Conservation (phyloP, 2,113 vertebrate species). For the Boleophthalmus pectinirostris region DNA sequence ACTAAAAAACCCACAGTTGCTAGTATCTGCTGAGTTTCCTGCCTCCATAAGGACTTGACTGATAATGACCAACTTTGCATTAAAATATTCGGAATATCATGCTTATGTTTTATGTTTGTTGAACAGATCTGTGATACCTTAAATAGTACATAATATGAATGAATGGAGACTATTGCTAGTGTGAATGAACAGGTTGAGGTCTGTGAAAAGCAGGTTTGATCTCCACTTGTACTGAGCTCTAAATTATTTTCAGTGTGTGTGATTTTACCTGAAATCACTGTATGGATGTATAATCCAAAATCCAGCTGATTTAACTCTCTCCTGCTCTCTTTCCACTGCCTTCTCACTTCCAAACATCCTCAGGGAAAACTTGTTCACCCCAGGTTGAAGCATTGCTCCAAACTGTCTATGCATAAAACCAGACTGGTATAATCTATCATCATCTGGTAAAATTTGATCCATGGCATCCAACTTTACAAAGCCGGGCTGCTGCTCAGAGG, state of each 20-base stretch:
- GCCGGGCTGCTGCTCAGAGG: slow-evolving; percentile 76
- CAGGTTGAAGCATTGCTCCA: slow-evolving; percentile 96
- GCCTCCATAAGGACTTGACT: too few relatives aligned
- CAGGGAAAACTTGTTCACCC: slow-evolving; percentile 99
- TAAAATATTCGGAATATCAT: not conserved
- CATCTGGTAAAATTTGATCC: slow-evolving; percentile 91
- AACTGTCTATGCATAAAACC: slow-evolving; percentile 98
- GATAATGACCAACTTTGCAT: too few relatives aligned
- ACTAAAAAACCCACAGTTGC: not conserved
- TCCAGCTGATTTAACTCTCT: slow-evolving; percentile 96
- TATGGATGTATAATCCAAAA: slow-evolving; percentile 99
- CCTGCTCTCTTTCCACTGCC: slow-evolving; percentile 96
- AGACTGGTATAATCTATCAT: slow-evolving; percentile 88
- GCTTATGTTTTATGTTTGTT: not conserved
- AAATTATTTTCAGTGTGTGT: not conserved
- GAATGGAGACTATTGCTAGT: not conserved
- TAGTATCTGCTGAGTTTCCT: too few relatives aligned
- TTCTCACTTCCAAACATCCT: slow-evolving; percentile 99
- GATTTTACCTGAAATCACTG: slow-evolving; percentile 97
- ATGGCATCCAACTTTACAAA: slow-evolving; percentile 90
- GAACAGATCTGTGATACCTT: not conserved
- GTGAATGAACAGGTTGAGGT: slow-evolving; percentile 14
- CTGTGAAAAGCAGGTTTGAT: slow-evolving; percentile 9
- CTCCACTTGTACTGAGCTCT: slow-evolving; percentile 6
- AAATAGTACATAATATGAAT: not conserved